Evolutionary conservation across 2,113 vertebrate species (phyloP).

Genomic region (Bathybates hornii): DNA sequence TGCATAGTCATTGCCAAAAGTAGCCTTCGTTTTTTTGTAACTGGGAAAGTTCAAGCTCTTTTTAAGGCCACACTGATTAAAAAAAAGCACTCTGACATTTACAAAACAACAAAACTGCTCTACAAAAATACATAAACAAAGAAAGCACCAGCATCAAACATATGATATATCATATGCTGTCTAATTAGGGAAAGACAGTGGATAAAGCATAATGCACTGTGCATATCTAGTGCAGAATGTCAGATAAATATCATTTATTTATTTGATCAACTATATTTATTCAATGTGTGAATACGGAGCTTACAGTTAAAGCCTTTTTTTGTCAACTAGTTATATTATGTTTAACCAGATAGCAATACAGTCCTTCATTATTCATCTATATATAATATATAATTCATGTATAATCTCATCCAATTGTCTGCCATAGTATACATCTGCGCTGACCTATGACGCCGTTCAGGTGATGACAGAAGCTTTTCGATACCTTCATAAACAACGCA

Average conservation of each 20-base stretch:
- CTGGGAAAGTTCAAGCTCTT: neutral
- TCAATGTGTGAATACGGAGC: neutral
- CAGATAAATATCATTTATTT: neutral
- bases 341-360: fast-evolving
- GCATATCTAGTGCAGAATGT: neutral
- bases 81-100: conserved; percentile 5
- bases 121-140: neutral
- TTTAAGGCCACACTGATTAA: neutral
- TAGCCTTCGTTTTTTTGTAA: fast-evolving
- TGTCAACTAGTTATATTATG: neutral
- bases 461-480: conserved; percentile 98
- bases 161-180: neutral
- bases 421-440: conserved; percentile 88
- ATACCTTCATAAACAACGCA: conserved; percentile 90
- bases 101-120: neutral
- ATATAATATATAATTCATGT: neutral
- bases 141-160: neutral
- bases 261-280: neutral
- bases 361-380: neutral
- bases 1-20: neutral
- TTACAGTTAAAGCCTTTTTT: neutral
- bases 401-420: neutral
- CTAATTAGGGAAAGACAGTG: neutral
- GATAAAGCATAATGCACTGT: neutral
- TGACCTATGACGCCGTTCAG: conserved; percentile 96